Percentiles rank a stretch among this genome's conserved stretches.
phyloP scores from a whole-genome alignment of 2,113 vertebrate genomes.

The Cyprinodon brontotheroides region DNA sequence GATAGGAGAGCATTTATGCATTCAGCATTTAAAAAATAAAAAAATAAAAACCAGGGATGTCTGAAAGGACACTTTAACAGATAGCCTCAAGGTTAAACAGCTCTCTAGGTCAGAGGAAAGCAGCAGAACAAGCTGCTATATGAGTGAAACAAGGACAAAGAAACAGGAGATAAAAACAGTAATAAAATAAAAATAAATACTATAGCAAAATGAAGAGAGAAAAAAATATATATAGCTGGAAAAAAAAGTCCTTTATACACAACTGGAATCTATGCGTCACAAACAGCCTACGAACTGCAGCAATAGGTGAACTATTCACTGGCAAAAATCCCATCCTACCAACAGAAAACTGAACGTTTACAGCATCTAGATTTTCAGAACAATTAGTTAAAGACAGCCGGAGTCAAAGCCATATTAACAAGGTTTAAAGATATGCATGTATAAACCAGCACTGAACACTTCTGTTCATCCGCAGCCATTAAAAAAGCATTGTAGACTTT shows the following conservation, averaged over 20 bases:
- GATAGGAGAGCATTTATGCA: conserved; percentile 5
- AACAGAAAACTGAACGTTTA: too few relatives aligned
- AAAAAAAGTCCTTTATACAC: conserved; percentile 13
- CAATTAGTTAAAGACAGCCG: too few relatives aligned
- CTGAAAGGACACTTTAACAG: neutral
- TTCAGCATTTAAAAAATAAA: conserved; percentile 14
- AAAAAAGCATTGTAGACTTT: too few relatives aligned
- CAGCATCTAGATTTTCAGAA: too few relatives aligned
- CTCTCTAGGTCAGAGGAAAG: neutral
- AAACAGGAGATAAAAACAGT: neutral
- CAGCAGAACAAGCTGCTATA: conserved; percentile 3
- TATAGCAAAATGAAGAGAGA: conserved; percentile 1
- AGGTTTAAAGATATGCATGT: too few relatives aligned
- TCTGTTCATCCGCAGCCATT: too few relatives aligned
- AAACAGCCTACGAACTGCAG: neutral
- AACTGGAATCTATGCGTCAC: neutral
- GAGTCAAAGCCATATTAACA: too few relatives aligned
- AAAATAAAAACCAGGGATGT: neutral
- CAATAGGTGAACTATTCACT: too few relatives aligned
- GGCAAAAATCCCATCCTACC: too few relatives aligned
- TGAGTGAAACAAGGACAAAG: neutral
- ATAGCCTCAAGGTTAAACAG: conserved; percentile 10
- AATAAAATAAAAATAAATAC: conserved; percentile 15
- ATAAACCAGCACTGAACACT: too few relatives aligned
- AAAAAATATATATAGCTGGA: neutral